Evolutionary conservation across 2,113 vertebrate species (phyloP).

Genomic region (Entosphenus tridentatus): DNA sequence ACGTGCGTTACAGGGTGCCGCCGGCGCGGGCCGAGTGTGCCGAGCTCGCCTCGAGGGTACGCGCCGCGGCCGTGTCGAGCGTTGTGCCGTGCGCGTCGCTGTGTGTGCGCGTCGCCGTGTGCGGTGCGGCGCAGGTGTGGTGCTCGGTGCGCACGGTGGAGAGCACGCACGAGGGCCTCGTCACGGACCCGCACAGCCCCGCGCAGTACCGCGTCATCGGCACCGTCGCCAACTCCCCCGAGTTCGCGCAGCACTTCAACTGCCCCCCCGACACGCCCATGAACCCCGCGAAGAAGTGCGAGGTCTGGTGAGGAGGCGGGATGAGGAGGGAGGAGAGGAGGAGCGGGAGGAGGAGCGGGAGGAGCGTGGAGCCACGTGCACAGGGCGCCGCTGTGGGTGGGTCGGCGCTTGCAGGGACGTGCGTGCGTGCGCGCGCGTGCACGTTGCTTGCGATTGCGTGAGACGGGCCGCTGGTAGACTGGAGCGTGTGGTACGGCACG

Average conservation of each 20-base stretch:
- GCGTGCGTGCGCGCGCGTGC: background rate
- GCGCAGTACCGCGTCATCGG: conserved; percentile 74
- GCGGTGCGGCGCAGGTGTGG: conserved; percentile 44
- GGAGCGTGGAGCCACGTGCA: background rate
- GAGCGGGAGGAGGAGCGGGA: background rate
- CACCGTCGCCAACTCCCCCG: conserved; percentile 77
- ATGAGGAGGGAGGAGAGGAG: background rate
- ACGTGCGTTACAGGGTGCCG: background rate
- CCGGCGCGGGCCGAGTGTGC: background rate
- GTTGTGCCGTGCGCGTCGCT: background rate
- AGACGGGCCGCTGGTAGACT: background rate
- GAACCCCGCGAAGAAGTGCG: conserved; percentile 72
- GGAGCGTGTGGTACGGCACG: background rate
- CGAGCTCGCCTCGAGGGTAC: too few species aligned
- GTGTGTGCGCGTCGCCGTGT: background rate
- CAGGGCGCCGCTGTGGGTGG: background rate
- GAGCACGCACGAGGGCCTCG: conserved; percentile 80
- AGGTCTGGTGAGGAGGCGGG: conserved; percentile 57
- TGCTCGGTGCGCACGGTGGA: conserved; percentile 81
- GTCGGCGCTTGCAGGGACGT: background rate
- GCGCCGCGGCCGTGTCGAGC: background rate
- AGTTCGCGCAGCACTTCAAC: conserved; percentile 62
- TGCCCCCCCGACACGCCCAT: conserved; percentile 58
- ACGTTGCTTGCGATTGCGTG: background rate
- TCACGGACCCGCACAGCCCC: conserved; percentile 84